Evolutionary conservation across 2,797 vertebrate species (phyloP).

Genomic region (Dicrostonyx torquatus): DNA sequence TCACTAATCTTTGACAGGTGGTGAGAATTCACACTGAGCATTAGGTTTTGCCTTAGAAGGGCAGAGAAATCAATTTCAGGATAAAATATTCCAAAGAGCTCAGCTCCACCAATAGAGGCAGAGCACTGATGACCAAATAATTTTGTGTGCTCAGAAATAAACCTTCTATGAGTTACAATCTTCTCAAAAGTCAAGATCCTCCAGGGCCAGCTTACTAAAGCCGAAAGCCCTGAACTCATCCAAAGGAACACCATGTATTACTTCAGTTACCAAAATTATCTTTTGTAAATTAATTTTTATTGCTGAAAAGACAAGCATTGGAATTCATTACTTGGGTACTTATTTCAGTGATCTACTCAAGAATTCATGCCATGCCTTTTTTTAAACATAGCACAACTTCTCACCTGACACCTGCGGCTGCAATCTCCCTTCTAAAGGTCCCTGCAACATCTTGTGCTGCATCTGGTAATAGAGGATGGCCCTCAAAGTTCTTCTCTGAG

Average conservation of each 20-base stretch:
- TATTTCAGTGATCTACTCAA: neutral
- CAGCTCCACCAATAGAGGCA: neutral
- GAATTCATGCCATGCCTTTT: neutral
- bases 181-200: neutral
- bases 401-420: neutral
- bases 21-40: neutral
- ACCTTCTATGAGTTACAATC: neutral
- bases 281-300: conserved; percentile 2
- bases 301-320: neutral
- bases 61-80: neutral
- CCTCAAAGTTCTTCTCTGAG: neutral
- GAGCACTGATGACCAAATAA: neutral
- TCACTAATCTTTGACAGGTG: neutral
- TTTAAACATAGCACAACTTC: neutral
- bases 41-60: neutral
- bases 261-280: neutral
- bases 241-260: neutral
- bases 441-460: neutral
- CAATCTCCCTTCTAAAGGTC: neutral
- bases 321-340: neutral
- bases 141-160: neutral
- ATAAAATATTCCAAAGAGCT: neutral
- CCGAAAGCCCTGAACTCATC: neutral
- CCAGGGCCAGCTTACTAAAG: neutral
- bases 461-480: neutral